Conservation (phyloP, 2,888 invertebrate species). For the Drosophila subquinaria region DNA sequence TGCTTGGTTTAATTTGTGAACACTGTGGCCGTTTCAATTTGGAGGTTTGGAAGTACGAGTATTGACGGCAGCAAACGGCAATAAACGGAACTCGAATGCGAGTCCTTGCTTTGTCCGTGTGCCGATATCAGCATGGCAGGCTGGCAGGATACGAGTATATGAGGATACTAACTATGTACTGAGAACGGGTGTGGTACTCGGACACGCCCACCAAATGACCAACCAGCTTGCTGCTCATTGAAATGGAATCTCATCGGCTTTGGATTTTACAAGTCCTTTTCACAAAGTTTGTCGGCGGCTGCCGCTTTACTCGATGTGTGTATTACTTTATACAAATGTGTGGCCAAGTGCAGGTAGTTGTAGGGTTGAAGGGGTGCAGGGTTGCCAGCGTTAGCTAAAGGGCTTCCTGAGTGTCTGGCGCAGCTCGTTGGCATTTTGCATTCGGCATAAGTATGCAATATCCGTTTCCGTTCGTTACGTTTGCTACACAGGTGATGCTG, state of each 20-base stretch:
- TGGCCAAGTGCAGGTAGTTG: not conserved
- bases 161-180: not conserved
- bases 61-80: constrained; percentile 40
- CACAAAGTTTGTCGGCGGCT: constrained; percentile 72
- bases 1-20: constrained; percentile 60
- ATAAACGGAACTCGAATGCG: constrained; percentile 41
- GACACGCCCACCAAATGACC: constrained; percentile 73
- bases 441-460: constrained; percentile 82
- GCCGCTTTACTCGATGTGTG: constrained; percentile 39
- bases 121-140: constrained; percentile 11
- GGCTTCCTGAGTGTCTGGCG: constrained; percentile 46
- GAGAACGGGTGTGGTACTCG: constrained; percentile 14
- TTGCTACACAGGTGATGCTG: constrained; percentile 48
- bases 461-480: constrained; percentile 83
- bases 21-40: constrained; percentile 49
- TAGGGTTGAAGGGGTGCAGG: not conserved
- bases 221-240: constrained; percentile 78
- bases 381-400: constrained; percentile 9
- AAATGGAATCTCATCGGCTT: constrained; percentile 83
- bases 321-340: constrained; percentile 28
- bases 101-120: constrained; percentile 45
- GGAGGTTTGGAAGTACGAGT: constrained; percentile 11
- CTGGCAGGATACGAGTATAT: not conserved
- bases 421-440: constrained; percentile 71
- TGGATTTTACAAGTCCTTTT: constrained; percentile 82